Base-by-base conservation (phyloP, 1,140 invertebrate genomes). In the Drosophila ambigua region DNA sequence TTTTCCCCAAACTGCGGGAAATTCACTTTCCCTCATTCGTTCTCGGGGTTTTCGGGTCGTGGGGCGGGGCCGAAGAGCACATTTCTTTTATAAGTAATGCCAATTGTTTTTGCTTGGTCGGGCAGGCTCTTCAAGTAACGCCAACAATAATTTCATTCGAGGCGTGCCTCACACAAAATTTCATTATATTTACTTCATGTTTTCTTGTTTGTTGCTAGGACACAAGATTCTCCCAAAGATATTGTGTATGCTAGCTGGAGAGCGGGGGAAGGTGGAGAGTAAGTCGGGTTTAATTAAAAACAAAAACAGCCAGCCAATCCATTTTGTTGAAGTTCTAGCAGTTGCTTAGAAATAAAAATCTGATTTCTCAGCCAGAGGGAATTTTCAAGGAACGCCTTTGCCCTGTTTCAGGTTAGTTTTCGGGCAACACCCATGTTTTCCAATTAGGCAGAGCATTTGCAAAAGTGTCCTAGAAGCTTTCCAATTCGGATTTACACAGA, bases 101-200 rank as follows among this genome's bases (percentile, higher is more conserved):
- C 23, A 3, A 24, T 24, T 24, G 23, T 24, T 59, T 64, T 57
- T 64, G 24, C 68, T 69, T 65, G 74, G 52, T 74, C 65, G 53
- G 15, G 26, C n/a, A 54, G 16, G 44, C 51, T 58, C 64, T 69
- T 50, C 43, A 50, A 69, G 68, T 69, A 69, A 69, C 58, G 57
- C 65, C 67, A 49, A 50, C 50, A 69, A 69, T 71, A 71, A 69
- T 69, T 69, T 53, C 67, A 49, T 35, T 69, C 23, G 26, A 26
- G 66, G 52, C 65, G 45, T 69, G 65, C 49, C 58, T 26, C 3
- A 69, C 65, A 44, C 58, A 69, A 43, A 69, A 71, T 69, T 71
- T 71, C 65, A 71, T 71, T 71, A 71, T 71, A 57, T 69, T 71
- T 71, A 71, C 69, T 69, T 69, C 43, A 9, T 13, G 35, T 13